phyloP scores from a whole-genome alignment of 2,888 invertebrate species.

The Drosophila silvestris region DNA sequence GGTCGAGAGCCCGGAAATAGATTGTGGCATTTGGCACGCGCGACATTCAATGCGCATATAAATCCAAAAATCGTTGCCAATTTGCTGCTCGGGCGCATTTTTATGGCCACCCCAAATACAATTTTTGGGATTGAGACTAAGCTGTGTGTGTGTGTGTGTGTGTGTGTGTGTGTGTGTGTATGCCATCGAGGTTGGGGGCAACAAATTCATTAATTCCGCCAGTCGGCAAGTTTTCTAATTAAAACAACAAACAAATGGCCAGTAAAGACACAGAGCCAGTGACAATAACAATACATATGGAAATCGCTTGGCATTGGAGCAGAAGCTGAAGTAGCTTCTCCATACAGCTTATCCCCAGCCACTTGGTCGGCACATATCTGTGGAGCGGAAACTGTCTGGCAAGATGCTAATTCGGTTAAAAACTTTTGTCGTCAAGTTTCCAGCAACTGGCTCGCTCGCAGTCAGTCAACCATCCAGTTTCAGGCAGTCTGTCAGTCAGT shows the following conservation, averaged over 20 bases:
- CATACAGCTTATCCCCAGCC: neutral
- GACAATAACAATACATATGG: slow-evolving; percentile 77
- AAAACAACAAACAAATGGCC: slow-evolving; percentile 80
- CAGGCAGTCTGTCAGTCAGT: slow-evolving; percentile 24
- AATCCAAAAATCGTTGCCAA: slow-evolving; percentile 55
- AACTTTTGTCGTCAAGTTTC: slow-evolving; percentile 78
- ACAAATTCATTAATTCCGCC: slow-evolving; percentile 76
- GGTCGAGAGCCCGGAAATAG: slow-evolving; percentile 37
- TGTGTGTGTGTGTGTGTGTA: neutral
- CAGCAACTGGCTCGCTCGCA: slow-evolving; percentile 57
- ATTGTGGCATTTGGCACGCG: slow-evolving; percentile 73
- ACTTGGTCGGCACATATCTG: slow-evolving; percentile 32
- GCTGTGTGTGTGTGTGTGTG: neutral
- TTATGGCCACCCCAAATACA: slow-evolving; percentile 46
- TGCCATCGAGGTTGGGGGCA: neutral
- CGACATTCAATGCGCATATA: slow-evolving; percentile 57
- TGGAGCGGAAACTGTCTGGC: slow-evolving; percentile 77
- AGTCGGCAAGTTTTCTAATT: slow-evolving; percentile 76
- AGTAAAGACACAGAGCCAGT: slow-evolving; percentile 31
- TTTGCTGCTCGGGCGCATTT: slow-evolving; percentile 66
- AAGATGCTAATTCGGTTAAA: slow-evolving; percentile 81
- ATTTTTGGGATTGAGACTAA: slow-evolving; percentile 5
- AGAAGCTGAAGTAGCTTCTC: slow-evolving; percentile 2
- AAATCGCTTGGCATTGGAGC: slow-evolving; percentile 54
- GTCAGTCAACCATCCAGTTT: slow-evolving; percentile 34